Evolutionary conservation across 1,140 invertebrate species (phyloP).

Genomic region (Orius insidiosus): DNA sequence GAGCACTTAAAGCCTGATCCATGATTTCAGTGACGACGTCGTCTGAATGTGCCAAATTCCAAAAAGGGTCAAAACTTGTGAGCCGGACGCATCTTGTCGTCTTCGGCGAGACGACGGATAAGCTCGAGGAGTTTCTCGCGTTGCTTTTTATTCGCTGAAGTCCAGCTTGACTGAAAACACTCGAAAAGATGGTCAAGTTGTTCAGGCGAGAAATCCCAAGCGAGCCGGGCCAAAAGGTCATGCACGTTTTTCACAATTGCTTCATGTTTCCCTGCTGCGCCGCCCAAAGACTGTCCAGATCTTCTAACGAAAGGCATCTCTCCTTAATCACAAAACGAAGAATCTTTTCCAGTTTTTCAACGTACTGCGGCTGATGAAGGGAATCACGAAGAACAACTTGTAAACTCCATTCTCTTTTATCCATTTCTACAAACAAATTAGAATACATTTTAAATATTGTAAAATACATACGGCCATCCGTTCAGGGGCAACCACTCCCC

Average conservation of each 20-base stretch:
- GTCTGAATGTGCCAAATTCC: slow-evolving; percentile 91
- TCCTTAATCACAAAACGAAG: slow-evolving; percentile 93
- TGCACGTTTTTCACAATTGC: slow-evolving; percentile 95
- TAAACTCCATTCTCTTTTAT: slow-evolving; percentile 90
- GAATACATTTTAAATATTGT: not conserved
- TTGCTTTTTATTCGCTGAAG: slow-evolving; percentile 88
- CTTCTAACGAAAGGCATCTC: slow-evolving; percentile 71
- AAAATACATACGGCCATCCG: slow-evolving; percentile 66
- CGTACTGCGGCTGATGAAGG: slow-evolving; percentile 93
- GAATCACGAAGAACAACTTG: slow-evolving; percentile 91
- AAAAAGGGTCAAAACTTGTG: slow-evolving; percentile 92
- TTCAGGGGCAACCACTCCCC: slow-evolving; percentile 92
- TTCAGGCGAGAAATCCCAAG: slow-evolving; percentile 95
- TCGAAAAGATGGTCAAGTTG: slow-evolving; percentile 95
- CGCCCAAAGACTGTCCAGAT: slow-evolving; percentile 89
- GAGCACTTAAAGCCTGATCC: slow-evolving; percentile 86
- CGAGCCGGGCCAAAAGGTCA: slow-evolving; percentile 86
- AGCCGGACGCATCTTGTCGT: slow-evolving; percentile 95
- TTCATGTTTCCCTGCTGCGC: slow-evolving; percentile 91
- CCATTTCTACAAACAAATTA: slow-evolving; percentile 60
- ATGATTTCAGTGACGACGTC: slow-evolving; percentile 95
- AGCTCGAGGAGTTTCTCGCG: slow-evolving; percentile 88
- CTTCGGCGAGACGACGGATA: slow-evolving; percentile 85
- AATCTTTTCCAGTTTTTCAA: slow-evolving; percentile 95
- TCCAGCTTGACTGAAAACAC: slow-evolving; percentile 94